These are phyloP conservation scores for Ostrea edulis DNA, from an alignment of 1,140 invertebrate species.

Conservation along the genomic window DNA sequence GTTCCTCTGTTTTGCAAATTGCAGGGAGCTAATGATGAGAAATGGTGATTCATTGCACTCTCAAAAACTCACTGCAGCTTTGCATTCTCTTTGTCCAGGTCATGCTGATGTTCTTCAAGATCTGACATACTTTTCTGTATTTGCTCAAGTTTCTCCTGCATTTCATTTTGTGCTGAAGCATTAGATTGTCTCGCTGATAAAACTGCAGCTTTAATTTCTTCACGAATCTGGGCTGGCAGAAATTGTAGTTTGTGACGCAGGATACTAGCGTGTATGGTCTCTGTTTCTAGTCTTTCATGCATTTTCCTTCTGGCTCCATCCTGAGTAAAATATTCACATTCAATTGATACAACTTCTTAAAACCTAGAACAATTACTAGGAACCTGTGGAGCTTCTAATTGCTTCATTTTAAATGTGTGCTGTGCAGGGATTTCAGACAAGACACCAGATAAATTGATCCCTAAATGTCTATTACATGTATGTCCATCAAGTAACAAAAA, in stretches of 20 bases:
- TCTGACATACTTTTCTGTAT: constrained; percentile 72
- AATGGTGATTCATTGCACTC: background rate
- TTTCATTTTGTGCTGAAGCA: constrained; percentile 64
- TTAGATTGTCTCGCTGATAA: constrained; percentile 74
- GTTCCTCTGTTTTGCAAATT: background rate
- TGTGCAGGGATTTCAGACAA: no score
- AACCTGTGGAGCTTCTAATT: no score
- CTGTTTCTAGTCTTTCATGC: constrained; percentile 75
- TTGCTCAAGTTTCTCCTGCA: constrained; percentile 67
- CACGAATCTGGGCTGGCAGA: constrained; percentile 72
- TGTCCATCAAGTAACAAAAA: no score
- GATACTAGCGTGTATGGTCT: constrained; percentile 77
- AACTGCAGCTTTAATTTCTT: constrained; percentile 77
- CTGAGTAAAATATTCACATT: constrained; percentile 58
- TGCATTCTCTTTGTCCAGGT: constrained; percentile 75
- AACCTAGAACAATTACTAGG: no score
- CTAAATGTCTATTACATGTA: no score
- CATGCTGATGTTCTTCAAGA: constrained; percentile 64
- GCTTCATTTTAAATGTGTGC: no score
- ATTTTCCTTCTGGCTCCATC: constrained; percentile 68
- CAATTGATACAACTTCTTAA: background rate
- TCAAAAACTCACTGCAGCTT: constrained; percentile 70
- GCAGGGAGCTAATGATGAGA: background rate
- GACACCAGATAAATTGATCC: no score
- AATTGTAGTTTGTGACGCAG: constrained; percentile 73